Evolutionary conservation across 2,113 vertebrate species (phyloP).

Genomic region (Indicator indicator): DNA sequence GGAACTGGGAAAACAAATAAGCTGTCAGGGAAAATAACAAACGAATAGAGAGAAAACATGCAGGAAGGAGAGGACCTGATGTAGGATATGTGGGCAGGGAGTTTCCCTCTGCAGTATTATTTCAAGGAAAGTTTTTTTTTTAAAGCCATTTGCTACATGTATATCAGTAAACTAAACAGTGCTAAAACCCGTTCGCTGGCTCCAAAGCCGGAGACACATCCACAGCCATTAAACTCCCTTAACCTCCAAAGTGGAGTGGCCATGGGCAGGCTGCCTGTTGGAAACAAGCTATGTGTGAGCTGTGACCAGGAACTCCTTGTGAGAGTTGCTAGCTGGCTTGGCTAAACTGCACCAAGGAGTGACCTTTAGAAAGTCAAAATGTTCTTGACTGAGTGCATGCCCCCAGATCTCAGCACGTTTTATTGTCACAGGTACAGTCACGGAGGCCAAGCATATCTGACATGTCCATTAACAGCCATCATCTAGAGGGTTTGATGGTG

Average conservation of each 20-base stretch:
- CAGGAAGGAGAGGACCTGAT: not conserved
- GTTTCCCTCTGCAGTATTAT: not conserved
- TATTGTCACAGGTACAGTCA: not conserved
- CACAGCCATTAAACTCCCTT: not conserved
- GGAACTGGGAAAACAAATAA: constrained; percentile 66
- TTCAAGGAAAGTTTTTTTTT: not conserved
- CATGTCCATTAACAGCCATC: not conserved
- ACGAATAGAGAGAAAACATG: not conserved
- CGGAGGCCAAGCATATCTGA: not conserved
- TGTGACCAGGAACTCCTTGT: not conserved
- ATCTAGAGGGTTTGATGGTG: not conserved
- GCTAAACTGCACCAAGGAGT: not conserved
- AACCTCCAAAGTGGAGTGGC: not conserved
- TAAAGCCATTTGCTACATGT: not conserved
- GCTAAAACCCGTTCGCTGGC: not conserved
- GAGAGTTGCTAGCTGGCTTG: not conserved
- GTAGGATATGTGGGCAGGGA: not conserved
- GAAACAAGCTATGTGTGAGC: not conserved
- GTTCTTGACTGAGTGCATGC: rapidly evolving
- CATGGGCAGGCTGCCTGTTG: not conserved
- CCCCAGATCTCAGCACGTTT: not conserved
- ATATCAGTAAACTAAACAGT: not conserved
- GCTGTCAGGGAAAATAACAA: constrained; percentile 7
- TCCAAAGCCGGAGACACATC: not conserved
- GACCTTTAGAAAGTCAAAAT: not conserved